These are phyloP conservation scores for Corynorhinus townsendii DNA, from an alignment of 2,113 vertebrate genomes.

Conservation along the genomic window DNA sequence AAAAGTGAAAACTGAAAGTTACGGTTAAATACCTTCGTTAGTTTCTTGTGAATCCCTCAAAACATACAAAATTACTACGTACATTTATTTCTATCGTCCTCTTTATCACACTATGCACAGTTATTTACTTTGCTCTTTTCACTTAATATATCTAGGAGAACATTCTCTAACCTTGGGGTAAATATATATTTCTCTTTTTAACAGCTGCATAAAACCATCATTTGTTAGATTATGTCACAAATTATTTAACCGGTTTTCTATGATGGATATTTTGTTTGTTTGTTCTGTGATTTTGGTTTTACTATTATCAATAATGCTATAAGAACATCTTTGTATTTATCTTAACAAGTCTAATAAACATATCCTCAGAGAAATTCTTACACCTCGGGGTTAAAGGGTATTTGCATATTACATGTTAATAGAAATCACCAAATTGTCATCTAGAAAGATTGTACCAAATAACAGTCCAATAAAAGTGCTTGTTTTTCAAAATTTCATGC, in stretches of 20 bases:
- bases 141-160: not conserved
- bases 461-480: not conserved
- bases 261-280: not conserved
- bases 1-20: not conserved
- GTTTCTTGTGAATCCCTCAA: not conserved
- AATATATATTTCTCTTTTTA: slow-evolving; percentile 2
- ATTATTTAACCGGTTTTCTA: not conserved
- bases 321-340: not conserved
- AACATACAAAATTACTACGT: not conserved
- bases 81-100: not conserved
- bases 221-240: not conserved
- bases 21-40: not conserved
- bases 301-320: not conserved
- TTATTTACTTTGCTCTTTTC: not conserved
- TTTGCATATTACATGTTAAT: not conserved
- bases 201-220: not conserved
- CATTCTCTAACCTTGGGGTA: not conserved
- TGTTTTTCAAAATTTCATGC: not conserved
- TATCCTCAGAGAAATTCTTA: not conserved
- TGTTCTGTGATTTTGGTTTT: not conserved
- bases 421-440: not conserved
- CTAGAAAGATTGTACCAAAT: not conserved
- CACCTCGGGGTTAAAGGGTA: not conserved
- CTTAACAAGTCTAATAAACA: not conserved
- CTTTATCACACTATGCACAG: not conserved